These are phyloP conservation scores for Microcebus griseorufus DNA, from an alignment of 2,113 vertebrate species.

Conservation along the genomic window DNA sequence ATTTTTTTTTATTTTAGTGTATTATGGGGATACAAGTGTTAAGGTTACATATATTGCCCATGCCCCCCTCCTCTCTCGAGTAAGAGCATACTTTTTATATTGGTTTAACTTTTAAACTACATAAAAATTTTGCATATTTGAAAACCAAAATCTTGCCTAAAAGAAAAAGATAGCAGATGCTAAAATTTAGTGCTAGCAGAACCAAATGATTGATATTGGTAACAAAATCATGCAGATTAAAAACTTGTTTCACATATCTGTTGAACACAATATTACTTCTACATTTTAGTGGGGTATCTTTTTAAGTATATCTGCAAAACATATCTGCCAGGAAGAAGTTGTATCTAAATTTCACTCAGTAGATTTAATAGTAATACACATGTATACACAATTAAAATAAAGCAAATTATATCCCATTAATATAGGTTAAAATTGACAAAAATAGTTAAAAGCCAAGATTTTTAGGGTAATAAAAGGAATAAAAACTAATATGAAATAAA, in stretches of 20 bases:
- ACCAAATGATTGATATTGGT: background rate
- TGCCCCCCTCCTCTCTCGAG: no score
- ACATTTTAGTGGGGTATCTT: background rate
- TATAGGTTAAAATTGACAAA: conserved; percentile 22
- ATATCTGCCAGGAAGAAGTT: background rate
- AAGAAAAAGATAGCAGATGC: background rate
- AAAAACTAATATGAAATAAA: background rate
- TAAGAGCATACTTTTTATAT: background rate
- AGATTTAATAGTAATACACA: background rate
- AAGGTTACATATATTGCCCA: no score
- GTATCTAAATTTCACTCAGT: background rate
- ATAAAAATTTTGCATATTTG: background rate
- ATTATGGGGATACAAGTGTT: no score
- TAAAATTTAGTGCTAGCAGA: background rate
- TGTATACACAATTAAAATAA: background rate
- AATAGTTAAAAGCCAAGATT: background rate
- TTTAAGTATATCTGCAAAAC: background rate
- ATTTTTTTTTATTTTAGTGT: no score
- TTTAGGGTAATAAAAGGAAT: background rate
- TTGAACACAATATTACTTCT: background rate
- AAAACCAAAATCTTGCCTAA: background rate
- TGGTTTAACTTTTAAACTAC: background rate
- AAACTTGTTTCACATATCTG: background rate
- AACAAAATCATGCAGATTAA: background rate
- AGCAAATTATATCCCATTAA: background rate